These are phyloP conservation scores for Halcyon chelicuti DNA, from an alignment of 2,797 vertebrate species.

Conservation along the genomic window DNA sequence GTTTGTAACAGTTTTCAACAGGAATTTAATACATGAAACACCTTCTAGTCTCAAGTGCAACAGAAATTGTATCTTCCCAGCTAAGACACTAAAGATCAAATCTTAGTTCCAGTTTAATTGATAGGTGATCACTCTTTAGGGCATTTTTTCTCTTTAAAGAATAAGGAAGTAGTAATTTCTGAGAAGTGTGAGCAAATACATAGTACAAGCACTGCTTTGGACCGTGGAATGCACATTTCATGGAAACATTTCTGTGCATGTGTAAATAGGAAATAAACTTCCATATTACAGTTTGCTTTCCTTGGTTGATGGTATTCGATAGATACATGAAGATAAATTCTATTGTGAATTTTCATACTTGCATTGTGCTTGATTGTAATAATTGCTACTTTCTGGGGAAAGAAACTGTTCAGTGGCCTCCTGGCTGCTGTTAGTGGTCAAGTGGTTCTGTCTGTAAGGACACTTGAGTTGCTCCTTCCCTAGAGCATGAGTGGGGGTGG, in stretches of 20 bases:
- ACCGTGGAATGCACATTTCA: background rate
- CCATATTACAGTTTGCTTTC: background rate
- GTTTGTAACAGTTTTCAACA: background rate
- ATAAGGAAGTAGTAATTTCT: background rate
- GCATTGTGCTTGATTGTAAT: background rate
- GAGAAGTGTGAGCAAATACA: background rate
- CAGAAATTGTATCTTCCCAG: background rate
- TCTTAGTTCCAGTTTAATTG: background rate
- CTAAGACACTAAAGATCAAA: background rate
- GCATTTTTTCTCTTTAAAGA: background rate
- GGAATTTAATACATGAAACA: background rate
- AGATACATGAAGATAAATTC: background rate
- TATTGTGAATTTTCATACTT: background rate
- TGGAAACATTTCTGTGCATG: background rate
- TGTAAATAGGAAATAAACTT: background rate
- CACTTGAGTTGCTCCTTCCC: background rate
- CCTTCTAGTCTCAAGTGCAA: background rate
- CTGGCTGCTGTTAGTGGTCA: background rate
- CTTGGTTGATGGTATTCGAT: background rate
- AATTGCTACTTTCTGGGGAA: background rate
- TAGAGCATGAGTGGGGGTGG: background rate
- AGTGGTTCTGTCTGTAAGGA: background rate
- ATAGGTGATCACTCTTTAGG: background rate
- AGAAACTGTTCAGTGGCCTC: background rate
- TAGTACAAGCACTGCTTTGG: background rate